Percentiles rank a stretch among this genome's conserved stretches.
Conservation (phyloP, 2,888 invertebrate genomes). For the Drymonia ruficornis region DNA sequence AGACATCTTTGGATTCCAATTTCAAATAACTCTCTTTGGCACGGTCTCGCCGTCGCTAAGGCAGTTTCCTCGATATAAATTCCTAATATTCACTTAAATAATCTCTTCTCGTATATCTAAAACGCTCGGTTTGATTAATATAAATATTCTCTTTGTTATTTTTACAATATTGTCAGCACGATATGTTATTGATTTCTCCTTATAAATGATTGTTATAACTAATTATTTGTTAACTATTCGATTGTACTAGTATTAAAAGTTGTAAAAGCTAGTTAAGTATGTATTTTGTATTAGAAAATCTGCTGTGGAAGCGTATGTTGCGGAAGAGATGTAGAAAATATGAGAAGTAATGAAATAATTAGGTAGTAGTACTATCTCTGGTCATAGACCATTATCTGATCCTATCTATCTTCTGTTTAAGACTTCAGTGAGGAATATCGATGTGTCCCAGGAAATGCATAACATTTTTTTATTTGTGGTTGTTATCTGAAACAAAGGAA, state of each 20-base stretch:
- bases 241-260: constrained; percentile 26
- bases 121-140: constrained; percentile 11
- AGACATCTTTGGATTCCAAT: constrained; percentile 59
- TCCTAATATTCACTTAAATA: constrained; percentile 30
- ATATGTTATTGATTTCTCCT: constrained; percentile 50
- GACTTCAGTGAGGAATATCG: constrained; percentile 47
- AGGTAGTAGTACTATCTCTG: constrained; percentile 53
- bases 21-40: constrained; percentile 38
- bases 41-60: constrained; percentile 44
- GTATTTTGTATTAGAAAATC: constrained; percentile 17
- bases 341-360: constrained; percentile 39
- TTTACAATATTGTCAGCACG: constrained; percentile 53
- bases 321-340: constrained; percentile 45
- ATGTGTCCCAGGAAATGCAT: constrained; percentile 40
- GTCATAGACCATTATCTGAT: constrained; percentile 59
- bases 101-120: constrained; percentile 13
- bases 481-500: constrained; percentile 59
- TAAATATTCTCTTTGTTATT: constrained; percentile 38
- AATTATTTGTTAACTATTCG: constrained; percentile 32
- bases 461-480: constrained; percentile 48
- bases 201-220: constrained; percentile 39
- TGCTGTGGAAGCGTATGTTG: constrained; percentile 35
- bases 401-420: constrained; percentile 62
- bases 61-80: constrained; percentile 51
- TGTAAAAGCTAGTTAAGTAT: constrained; percentile 34